Evolutionary conservation across 2,797 vertebrate genomes (phyloP).

Genomic region (Cephalopachus bancanus): DNA sequence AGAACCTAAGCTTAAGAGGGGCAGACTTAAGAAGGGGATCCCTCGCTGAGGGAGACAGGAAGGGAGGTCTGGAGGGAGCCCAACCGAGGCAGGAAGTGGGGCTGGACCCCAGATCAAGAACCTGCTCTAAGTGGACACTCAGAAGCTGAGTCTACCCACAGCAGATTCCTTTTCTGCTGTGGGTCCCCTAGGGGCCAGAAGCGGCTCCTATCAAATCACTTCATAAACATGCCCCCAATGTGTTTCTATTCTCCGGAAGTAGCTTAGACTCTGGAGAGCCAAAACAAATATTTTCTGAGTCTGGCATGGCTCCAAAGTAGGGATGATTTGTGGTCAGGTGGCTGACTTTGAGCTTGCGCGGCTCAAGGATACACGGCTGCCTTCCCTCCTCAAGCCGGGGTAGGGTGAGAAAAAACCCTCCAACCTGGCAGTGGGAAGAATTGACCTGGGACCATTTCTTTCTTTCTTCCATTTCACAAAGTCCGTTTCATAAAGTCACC

Average conservation of each 20-base stretch:
- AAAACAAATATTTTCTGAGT: conserved; percentile 37
- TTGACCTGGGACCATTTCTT: background rate
- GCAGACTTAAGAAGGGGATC: background rate
- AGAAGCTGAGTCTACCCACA: background rate
- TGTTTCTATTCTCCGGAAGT: background rate
- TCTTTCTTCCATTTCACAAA: background rate
- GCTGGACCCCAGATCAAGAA: background rate
- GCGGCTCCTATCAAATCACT: background rate
- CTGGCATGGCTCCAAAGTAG: background rate
- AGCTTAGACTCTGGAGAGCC: background rate
- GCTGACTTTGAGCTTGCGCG: background rate
- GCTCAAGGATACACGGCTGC: background rate
- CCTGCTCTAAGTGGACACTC: rapidly evolving
- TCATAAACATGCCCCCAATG: background rate
- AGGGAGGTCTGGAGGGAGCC: too few species aligned
- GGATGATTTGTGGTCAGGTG: background rate
- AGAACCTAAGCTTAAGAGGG: background rate
- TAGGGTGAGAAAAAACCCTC: background rate
- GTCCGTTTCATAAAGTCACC: background rate
- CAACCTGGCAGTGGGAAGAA: background rate
- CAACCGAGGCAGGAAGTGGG: too few species aligned
- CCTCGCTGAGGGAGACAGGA: background rate
- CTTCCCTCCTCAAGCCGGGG: background rate
- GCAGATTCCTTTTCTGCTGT: background rate
- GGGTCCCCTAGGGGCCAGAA: background rate